phyloP scores from a whole-genome alignment of 2,888 invertebrate species.

The Drosophila histrio region DNA sequence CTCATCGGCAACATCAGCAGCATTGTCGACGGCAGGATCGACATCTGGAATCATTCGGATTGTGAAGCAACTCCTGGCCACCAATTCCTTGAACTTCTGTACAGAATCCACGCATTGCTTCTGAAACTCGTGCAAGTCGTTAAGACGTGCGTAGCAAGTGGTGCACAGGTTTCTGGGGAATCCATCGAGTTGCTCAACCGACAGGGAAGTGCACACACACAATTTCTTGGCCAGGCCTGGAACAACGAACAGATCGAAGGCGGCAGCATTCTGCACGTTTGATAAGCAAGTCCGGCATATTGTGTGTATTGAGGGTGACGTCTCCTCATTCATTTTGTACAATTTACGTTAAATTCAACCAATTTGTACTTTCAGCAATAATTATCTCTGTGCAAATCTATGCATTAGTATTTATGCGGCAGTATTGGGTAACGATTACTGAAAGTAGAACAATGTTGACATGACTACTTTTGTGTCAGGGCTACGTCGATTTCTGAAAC shows the following conservation, averaged over 20 bases:
- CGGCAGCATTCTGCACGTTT: constrained; percentile 57
- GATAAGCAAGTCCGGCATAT: constrained; percentile 81
- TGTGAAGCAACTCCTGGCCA: constrained; percentile 49
- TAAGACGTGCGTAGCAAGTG: constrained; percentile 67
- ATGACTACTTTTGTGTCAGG: neutral
- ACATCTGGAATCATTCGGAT: neutral
- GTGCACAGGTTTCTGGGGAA: constrained; percentile 78
- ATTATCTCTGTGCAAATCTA: neutral
- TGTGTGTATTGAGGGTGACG: constrained; percentile 60
- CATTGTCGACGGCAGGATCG: constrained; percentile 37
- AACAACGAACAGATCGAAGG: constrained; percentile 71
- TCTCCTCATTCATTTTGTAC: constrained; percentile 48
- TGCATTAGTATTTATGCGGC: neutral
- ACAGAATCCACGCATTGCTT: constrained; percentile 77
- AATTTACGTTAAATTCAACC: neutral
- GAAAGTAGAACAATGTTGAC: neutral
- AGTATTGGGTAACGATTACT: neutral
- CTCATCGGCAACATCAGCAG: constrained; percentile 24
- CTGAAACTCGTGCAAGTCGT: constrained; percentile 79
- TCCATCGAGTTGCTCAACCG: constrained; percentile 79
- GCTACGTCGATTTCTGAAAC: neutral
- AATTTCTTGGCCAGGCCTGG: constrained; percentile 80
- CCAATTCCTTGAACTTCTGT: constrained; percentile 73
- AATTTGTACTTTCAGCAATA: constrained; percentile 1
- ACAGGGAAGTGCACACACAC: constrained; percentile 77